phyloP scores from a whole-genome alignment of 2,888 invertebrate genomes.

The Biston betularia region DNA sequence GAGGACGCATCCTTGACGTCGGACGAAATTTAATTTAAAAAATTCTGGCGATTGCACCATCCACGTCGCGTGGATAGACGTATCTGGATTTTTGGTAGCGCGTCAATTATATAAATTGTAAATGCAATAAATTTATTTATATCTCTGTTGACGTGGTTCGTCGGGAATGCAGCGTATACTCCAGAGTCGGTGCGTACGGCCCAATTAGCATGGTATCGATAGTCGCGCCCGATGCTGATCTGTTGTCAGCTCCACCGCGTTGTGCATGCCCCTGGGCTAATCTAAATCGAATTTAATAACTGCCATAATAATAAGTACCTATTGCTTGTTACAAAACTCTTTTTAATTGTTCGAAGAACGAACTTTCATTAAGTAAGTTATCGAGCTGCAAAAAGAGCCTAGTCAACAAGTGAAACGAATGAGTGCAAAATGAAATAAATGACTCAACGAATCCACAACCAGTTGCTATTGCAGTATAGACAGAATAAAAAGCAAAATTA shows the following conservation, averaged over 20 bases:
- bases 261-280: slow-evolving; percentile 72
- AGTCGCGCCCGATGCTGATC: slow-evolving; percentile 80
- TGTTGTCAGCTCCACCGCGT: slow-evolving; percentile 75
- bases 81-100: slow-evolving; percentile 80
- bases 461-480: too few species aligned
- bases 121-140: slow-evolving; percentile 83
- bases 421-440: too few species aligned
- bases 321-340: too few species aligned
- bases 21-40: slow-evolving; percentile 76
- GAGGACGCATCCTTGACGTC: slow-evolving; percentile 79
- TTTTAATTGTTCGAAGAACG: too few species aligned
- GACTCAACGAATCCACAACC: too few species aligned
- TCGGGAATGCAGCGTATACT: slow-evolving; percentile 75
- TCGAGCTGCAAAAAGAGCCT: too few species aligned
- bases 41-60: slow-evolving; percentile 57
- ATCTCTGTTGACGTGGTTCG: slow-evolving; percentile 76
- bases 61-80: slow-evolving; percentile 75
- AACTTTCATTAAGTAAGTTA: too few species aligned
- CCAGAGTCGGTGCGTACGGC: slow-evolving; percentile 56
- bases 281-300: slow-evolving; percentile 81
- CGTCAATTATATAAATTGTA: slow-evolving; percentile 86
- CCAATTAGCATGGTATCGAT: slow-evolving; percentile 86
- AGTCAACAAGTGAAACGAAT: too few species aligned
- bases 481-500: too few species aligned
- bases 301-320: slow-evolving; percentile 54